Evolutionary conservation across 2,113 vertebrate species (phyloP).

Genomic region (rat (Rattus norvegicus)): GRCr8 NC_086019.1:166602501-166603000

Average conservation of each 20-base stretch:
- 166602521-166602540: conserved; percentile 45
- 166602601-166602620: not conserved
- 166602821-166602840: not conserved
- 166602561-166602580: not conserved
- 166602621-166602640: not conserved
- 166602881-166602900: not conserved
- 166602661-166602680: not conserved
- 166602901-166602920: not conserved
- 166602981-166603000: too few relatives aligned
- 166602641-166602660: not conserved
- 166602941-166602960: too few relatives aligned
- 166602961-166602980: too few relatives aligned
- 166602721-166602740: not conserved
- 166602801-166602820: conserved; percentile 1
- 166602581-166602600: conserved; percentile 45
- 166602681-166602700: not conserved
- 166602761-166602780: not conserved
- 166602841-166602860: not conserved
- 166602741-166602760: not conserved
- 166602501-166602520: not conserved
- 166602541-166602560: not conserved
- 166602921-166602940: not conserved
- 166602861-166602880: not conserved
- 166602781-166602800: not conserved
- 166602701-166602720: not conserved